Base-by-base conservation (phyloP, 2,113 vertebrate genomes). In the Pituophis catenifer region DNA sequence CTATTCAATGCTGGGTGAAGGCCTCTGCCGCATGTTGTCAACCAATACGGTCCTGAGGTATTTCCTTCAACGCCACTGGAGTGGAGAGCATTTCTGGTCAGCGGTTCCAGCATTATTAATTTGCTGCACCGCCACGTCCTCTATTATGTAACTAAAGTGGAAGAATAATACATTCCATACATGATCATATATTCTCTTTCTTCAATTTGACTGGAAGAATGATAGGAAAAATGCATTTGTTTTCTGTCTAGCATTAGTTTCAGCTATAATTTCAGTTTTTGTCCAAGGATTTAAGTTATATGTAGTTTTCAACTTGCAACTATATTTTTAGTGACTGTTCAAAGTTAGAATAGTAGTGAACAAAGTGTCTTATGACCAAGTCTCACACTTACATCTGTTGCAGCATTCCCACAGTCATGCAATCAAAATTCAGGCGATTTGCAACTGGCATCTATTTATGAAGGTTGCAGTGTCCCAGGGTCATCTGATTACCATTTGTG, bases 41-140 rank as follows among this genome's bases (percentile, higher is more conserved):
- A 29, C 26, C 10, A 29, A 65, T 65, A 65, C 1, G 4, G 62
- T 65, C 4, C 52, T 11, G 52, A 52, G 52, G 8, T 52, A 52
- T 52, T 52, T 9, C 52, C 19, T 54, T 54, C 53, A 54, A 54
- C 12, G 10, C 11, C 2, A 58, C 21, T 58, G 57, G 7, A 58
- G 57, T 58, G 19, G 5, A 58, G 19, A 58, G 1, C 59, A 65
- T 29, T 65, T 26, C 38, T 44, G 2, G 38, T 44, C 38, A 44
- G 38, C 38, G 3, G 38, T 44, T 44, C 26, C 59, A 65, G 26
- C 3, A 5, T 29, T 26, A 29, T 29, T 65, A 65, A 65, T 1
- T 65, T 10, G 4, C 11, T 29, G 3, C 59, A 65, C 10, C 26
- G 0, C 26, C 0, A 1, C 1, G 0, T 11, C 59, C 3, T 10